Base-by-base conservation (phyloP, 2,797 vertebrate genomes). In the Gobionotothen gibberifrons region DNA sequence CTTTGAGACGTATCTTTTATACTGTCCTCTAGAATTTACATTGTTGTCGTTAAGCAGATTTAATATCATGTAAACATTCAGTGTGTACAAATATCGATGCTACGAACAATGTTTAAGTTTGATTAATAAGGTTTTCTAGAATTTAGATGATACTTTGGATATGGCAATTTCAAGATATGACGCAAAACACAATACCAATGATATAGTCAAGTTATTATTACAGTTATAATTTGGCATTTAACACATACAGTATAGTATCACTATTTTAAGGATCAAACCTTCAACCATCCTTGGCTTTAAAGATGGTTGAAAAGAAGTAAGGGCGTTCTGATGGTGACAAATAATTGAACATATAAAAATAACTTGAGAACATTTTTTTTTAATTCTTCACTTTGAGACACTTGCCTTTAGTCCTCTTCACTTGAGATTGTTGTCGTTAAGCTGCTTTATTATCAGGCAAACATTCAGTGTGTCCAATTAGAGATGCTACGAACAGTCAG, bases 1-100 rank as follows among this genome's bases (percentile, higher is more conserved):
- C 69, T 59, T 16, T 72, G 63, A 78, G 53, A 12, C 2, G 5
- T 26, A 32, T 14, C 39, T 61, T 63, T 73, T 44, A 58, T 43
- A 14, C 8, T 9, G n/a, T 44, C 2, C 14, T 9, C 42, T 71
- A 11, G 32, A 44, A 17, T 14, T 21, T 69, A 57, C 19, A 21
- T 21, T 69, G 36, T 14, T 36, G 39, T 74, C 65, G 44, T 76
- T 52, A 69, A 49, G 12, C 36, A 10, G 56, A 49, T 47, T 8
- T 21, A 54, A 62, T 51, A 46, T 40, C 36, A 36, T 29, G 43
- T 49, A 46, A 16, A 16, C 2, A 17, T 51, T 66, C 46, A 42
- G 17, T 47, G 16, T 2, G 1, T 54, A 6, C 14, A 2, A 7
- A 21, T 47, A 46, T 2, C 62, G 36, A 58, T 13, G 53, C 46